Conservation (phyloP, 1,140 invertebrate genomes). For the Caenorhabditis brenneri region DNA sequence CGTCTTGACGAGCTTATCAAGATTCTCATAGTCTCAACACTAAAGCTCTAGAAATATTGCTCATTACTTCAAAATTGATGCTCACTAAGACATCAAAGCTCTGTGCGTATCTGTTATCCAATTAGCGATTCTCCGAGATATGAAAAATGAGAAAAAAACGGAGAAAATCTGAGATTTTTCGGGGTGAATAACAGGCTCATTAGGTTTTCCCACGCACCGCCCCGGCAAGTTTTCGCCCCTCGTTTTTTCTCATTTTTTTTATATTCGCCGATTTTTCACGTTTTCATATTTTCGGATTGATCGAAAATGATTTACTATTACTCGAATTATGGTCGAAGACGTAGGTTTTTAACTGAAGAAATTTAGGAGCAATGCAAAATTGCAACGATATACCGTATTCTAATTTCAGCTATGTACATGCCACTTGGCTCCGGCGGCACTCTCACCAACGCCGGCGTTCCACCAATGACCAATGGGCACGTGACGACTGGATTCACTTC, state of each 20-base stretch:
- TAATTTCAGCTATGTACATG: slow-evolving; percentile 11
- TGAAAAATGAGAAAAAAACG: background rate
- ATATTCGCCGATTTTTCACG: background rate
- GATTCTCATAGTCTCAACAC: too few relatives aligned
- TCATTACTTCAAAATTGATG: too few relatives aligned
- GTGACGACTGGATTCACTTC: background rate
- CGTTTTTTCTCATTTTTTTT: background rate
- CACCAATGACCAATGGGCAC: slow-evolving; percentile 4
- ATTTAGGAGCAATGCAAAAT: too few relatives aligned
- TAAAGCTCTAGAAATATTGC: too few relatives aligned
- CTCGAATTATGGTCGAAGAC: background rate
- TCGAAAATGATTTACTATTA: background rate
- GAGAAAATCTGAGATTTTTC: background rate
- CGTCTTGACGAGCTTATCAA: too few relatives aligned
- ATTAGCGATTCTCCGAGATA: background rate
- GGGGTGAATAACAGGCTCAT: background rate
- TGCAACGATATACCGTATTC: too few relatives aligned
- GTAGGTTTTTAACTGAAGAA: background rate
- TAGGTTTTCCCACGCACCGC: slow-evolving; percentile 13
- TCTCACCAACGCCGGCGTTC: background rate
- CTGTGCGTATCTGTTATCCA: too few relatives aligned
- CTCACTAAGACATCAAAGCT: too few relatives aligned
- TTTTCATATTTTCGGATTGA: background rate
- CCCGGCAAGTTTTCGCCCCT: background rate
- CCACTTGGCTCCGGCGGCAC: background rate